Base-by-base conservation (phyloP, 2,113 vertebrate species). In the Dasyornis broadbenti region DNA sequence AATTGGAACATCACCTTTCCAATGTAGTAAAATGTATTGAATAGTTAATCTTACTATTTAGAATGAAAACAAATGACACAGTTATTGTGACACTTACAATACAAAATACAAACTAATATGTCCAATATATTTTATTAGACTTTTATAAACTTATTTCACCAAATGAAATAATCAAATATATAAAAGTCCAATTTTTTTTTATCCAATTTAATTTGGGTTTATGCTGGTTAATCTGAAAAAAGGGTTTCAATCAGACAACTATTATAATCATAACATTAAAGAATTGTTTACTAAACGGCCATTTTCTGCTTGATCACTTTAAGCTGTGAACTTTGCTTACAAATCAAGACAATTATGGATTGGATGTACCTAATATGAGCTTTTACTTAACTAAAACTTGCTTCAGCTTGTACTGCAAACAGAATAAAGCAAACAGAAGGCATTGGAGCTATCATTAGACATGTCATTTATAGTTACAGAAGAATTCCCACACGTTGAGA, bases 351-450 rank as follows among this genome's bases (percentile, higher is more conserved):
- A 47, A 15, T 57, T 94, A 45, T 73, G n/a, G 87, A 50, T 26
- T 69, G n/a, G 35, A 33, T 68, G 70, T 82, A 87, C 53, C n/a
- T 57, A 70, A 57, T 44, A 39, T 2, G 27, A 79, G 78, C 30
- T 61, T 23, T 87, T 84, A 57, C 40, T 85, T 80, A 35, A 66
- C 7, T 47, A 69, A 77, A 90, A 93, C 94, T 88, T 97, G 93
- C 79, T 95, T 80, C 78, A 86, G 68, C 95, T 94, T 96, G 95
- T 80, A 40, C 37, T 71, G 59, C 45, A 79, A 72, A 2, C 26
- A 61, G 40, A 54, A 54, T 3, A 57, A 89, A 69, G 50, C 27
- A 57, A 91, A 65, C 13, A 71, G 64, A 89, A 94, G 22, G 42
- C 18, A 35, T 94, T 61, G 35, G 60, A 82, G 10, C 37, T 63